Conservation (phyloP, 2,113 vertebrate species). For the Phocoena sinus region DNA sequence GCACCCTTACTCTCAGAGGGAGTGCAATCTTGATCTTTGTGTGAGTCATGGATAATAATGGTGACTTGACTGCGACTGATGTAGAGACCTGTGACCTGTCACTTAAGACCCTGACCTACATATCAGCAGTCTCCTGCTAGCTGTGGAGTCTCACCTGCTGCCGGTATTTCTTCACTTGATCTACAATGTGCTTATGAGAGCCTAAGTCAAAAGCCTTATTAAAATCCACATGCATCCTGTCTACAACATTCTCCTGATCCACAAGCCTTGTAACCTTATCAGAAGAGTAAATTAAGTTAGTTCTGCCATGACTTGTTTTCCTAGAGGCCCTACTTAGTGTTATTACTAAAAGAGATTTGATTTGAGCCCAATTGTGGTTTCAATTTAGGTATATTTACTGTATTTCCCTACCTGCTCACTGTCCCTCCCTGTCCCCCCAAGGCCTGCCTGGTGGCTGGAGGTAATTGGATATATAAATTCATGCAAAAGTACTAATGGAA, state of each 20-base stretch:
- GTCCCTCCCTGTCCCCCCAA: constrained; percentile 43
- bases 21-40: background rate
- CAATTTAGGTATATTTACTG: constrained; percentile 70
- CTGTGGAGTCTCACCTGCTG: constrained; percentile 9
- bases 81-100: background rate
- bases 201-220: constrained; percentile 57
- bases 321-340: constrained; percentile 73
- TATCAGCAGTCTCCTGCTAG: background rate
- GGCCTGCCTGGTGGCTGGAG: constrained; percentile 42
- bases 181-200: constrained; percentile 5
- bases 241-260: constrained; percentile 71
- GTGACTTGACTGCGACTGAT: background rate
- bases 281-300: constrained; percentile 71
- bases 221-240: constrained; percentile 66
- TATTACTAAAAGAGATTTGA: constrained; percentile 75
- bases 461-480: constrained; percentile 67
- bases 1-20: background rate
- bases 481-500: constrained; percentile 57
- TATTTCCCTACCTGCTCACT: constrained; percentile 65
- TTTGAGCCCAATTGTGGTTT: constrained; percentile 68
- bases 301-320: constrained; percentile 71
- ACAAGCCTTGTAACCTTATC: constrained; percentile 68
- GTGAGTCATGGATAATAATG: background rate
- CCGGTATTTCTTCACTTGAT: constrained; percentile 53
- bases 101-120: background rate